Base-by-base conservation (phyloP, 2,888 invertebrate species). In the Allygus modestus region DNA sequence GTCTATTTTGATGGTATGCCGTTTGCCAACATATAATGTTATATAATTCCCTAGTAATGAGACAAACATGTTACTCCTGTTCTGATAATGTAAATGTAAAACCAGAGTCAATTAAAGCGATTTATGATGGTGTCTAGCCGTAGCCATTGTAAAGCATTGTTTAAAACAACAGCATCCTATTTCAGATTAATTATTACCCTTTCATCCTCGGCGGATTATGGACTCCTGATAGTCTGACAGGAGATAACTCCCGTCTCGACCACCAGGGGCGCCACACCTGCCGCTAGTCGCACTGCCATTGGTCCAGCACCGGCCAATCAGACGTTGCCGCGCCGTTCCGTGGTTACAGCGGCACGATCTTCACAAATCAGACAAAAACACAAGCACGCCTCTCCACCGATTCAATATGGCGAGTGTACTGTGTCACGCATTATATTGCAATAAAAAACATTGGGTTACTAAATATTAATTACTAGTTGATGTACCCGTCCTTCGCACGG, bases 191-290 rank as follows among this genome's bases (percentile, higher is more conserved):
- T 46, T 46, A 46, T 46, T 46, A 46, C 11, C 37, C 37, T 37
- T 37, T 54, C 1, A 54, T 54, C 54, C 23, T 11, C 5, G 11
- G 23, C 54, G 54, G 20, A 20, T 54, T 23, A 15, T 54, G 54
- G 20, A 2, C 54, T 54, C 54, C 54, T 54, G 54, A 11, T 54
- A n/a, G 11, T 2, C 15, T 31, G 69, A 31, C 69, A 69, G 33
- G 31, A 28, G 33, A 69, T 69, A 31, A 69, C 33, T 69, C 69
- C 31, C 69, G 31, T 2, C 69, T 15, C 23, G 73, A 41, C 37
- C 73, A 37, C 73, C 41, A 12, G 73, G 73, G 43, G 73, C 73
- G 41, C 73, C 33, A 41, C 73, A 73, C 73, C 73, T 73, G 73
- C 41, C 73, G 43, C 37, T 11, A 43, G 23, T 23, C 7, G 73